Evolutionary conservation across 1,140 invertebrate genomes (phyloP).

Genomic region (Ganaspis sp.): DNA sequence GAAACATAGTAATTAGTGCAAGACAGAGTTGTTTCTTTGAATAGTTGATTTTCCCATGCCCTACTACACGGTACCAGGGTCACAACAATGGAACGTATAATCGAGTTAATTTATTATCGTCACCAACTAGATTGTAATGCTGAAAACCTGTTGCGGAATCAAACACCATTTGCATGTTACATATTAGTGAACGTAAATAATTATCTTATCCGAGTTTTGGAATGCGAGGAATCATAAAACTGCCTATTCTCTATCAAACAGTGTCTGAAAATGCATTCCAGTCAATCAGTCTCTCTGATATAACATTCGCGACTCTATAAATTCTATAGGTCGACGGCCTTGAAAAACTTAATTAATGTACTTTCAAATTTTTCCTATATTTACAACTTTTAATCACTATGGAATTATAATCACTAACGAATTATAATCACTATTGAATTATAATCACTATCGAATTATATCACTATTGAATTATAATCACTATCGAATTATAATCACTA

Average conservation of each 20-base stretch:
- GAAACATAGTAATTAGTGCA: constrained; percentile 29
- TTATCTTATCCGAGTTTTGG: constrained; percentile 25
- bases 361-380: neutral
- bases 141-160: constrained; percentile 23
- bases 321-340: neutral
- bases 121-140: constrained; percentile 10
- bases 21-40: constrained; percentile 29
- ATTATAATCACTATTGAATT: no score
- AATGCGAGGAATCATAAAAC: constrained; percentile 9
- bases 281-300: constrained; percentile 10
- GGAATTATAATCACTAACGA: no score
- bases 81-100: constrained; percentile 27
- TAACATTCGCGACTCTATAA: neutral
- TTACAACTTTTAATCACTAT: no score
- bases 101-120: constrained; percentile 29
- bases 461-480: no score
- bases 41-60: constrained; percentile 23
- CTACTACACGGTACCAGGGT: constrained; percentile 28
- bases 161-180: neutral
- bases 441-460: no score
- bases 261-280: constrained; percentile 8
- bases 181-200: constrained; percentile 17
- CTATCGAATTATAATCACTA: no score
- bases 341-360: neutral
- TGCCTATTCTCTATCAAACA: constrained; percentile 10